A percentile compares a stretch with the other conserved stretches of the same genome.
phyloP scores from a whole-genome alignment of 2,888 invertebrate genomes.

The Polietes domitor region DNA sequence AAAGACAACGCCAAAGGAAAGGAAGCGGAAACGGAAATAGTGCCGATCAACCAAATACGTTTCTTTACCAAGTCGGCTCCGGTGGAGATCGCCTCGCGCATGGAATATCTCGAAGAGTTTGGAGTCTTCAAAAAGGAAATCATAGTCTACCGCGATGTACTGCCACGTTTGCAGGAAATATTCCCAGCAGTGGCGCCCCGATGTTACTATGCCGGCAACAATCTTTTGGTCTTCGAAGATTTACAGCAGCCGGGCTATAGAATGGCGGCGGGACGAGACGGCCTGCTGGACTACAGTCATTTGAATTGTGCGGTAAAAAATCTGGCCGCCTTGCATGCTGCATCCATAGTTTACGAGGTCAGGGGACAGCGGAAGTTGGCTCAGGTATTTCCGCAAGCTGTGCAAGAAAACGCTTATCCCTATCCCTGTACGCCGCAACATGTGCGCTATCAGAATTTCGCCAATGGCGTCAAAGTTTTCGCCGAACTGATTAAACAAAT shows the following conservation, averaged over 20 bases:
- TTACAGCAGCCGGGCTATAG: conserved; percentile 76
- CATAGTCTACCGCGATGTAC: conserved; percentile 80
- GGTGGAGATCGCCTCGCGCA: conserved; percentile 81
- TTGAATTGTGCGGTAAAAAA: conserved; percentile 79
- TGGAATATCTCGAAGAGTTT: conserved; percentile 81
- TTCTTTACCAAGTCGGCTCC: conserved; percentile 85
- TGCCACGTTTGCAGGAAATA: conserved; percentile 78
- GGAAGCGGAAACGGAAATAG: conserved; percentile 47
- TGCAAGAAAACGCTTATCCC: conserved; percentile 80
- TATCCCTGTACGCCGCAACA: conserved; percentile 69
- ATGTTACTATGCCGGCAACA: conserved; percentile 79
- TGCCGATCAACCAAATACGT: conserved; percentile 67
- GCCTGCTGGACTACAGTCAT: conserved; percentile 78
- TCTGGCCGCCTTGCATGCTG: conserved; percentile 80
- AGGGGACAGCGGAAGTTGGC: conserved; percentile 68
- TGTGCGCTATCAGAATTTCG: conserved; percentile 74
- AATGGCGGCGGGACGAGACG: conserved; percentile 75
- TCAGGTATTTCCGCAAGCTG: conserved; percentile 73
- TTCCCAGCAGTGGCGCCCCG: conserved; percentile 76
- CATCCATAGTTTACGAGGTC: conserved; percentile 80
- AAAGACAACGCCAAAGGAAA: conserved; percentile 53
- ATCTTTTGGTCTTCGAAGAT: conserved; percentile 81
- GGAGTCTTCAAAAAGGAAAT: conserved; percentile 82
- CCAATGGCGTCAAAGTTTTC: conserved; percentile 74
- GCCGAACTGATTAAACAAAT: conserved; percentile 75